Conservation (phyloP, 2,797 vertebrate species). For the Bothrops alternatus region DNA sequence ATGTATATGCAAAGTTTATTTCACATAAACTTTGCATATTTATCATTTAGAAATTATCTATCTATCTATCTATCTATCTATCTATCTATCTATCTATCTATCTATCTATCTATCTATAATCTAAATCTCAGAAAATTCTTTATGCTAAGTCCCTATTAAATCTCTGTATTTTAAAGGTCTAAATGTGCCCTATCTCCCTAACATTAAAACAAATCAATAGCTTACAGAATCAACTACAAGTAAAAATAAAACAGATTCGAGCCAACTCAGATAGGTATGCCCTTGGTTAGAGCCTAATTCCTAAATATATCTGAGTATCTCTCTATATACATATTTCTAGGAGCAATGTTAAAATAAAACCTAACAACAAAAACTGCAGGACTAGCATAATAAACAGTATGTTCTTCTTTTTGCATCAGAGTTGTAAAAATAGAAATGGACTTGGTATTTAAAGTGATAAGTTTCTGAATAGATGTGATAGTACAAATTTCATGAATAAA, state of each 20-base stretch:
- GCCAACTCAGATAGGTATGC: neutral
- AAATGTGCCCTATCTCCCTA: neutral
- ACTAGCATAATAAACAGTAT: neutral
- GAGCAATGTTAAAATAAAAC: neutral
- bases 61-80: too few species aligned
- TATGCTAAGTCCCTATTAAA: neutral
- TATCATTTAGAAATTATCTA: too few species aligned
- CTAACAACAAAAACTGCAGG: neutral
- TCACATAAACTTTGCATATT: too few species aligned
- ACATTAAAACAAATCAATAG: slow-evolving; percentile 16
- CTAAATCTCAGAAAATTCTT: neutral
- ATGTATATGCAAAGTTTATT: neutral
- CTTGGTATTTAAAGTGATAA: slow-evolving; percentile 7
- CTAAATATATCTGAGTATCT: neutral
- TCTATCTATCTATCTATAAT: neutral
- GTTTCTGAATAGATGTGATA: neutral
- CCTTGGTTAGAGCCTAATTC: neutral
- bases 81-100: too few species aligned
- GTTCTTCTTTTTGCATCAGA: neutral
- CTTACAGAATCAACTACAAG: neutral
- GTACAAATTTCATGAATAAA: slow-evolving; percentile 19
- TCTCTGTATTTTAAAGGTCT: neutral
- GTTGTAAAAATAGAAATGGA: neutral
- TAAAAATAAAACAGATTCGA: neutral
- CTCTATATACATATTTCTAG: neutral